Conservation (phyloP, 2,113 vertebrate species). For the Ariopsis seemanni region DNA sequence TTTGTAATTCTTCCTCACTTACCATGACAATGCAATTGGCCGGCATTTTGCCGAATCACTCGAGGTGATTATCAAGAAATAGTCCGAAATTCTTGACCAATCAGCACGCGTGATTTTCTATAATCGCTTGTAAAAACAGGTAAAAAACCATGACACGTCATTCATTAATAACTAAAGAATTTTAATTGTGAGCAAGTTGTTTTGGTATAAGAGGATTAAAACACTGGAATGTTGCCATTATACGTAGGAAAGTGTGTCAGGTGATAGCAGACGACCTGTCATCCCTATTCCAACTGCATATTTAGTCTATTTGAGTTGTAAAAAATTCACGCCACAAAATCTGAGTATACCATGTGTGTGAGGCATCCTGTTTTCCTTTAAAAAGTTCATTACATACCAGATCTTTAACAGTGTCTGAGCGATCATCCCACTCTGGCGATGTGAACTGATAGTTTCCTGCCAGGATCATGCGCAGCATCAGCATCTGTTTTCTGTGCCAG, state of each 20-base stretch:
- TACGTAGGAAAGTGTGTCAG: background rate
- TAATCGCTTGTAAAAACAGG: background rate
- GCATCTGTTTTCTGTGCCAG: constrained; percentile 98
- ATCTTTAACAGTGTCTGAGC: constrained; percentile 94
- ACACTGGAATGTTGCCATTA: too few relatives aligned
- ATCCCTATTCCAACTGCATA: background rate
- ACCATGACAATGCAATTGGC: too few relatives aligned
- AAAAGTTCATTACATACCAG: constrained; percentile 72
- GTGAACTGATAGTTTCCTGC: constrained; percentile 84
- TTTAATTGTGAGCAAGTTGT: background rate
- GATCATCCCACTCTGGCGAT: constrained; percentile 94
- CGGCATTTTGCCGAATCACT: too few relatives aligned
- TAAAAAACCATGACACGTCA: background rate
- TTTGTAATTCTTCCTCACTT: too few relatives aligned
- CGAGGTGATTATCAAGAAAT: too few relatives aligned
- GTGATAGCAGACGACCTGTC: background rate
- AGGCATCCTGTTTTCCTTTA: background rate
- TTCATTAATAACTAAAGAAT: background rate
- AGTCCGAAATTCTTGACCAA: too few relatives aligned
- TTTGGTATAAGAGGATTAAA: background rate
- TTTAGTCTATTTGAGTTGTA: background rate
- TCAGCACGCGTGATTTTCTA: too few relatives aligned
- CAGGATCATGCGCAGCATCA: constrained; percentile 97
- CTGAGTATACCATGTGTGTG: background rate
- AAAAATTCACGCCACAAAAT: background rate